A percentile compares a stretch with the other conserved stretches of the same genome.
These are phyloP conservation scores for Otus scops DNA, from an alignment of 2,797 vertebrate species.

Conservation along the genomic window DNA sequence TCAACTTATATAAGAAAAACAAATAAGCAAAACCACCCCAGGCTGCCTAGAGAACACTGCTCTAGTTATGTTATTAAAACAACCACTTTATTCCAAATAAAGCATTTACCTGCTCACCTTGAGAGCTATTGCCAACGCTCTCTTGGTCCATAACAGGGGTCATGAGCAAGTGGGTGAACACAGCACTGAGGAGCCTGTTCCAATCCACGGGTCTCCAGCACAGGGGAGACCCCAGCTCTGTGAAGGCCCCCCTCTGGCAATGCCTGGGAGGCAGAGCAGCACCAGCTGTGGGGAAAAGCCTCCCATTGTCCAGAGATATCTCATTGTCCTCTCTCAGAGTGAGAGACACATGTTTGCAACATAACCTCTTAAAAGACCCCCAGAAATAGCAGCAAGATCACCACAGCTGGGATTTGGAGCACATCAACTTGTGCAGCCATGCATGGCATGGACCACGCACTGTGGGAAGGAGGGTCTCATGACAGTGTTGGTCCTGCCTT, in stretches of 20 bases:
- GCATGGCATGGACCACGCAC: not conserved
- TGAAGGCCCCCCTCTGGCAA: not conserved
- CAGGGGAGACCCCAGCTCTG: fast-evolving
- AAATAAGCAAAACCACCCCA: not conserved
- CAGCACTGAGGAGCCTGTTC: not conserved
- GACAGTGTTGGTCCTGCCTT: not conserved
- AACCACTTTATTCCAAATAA: not conserved
- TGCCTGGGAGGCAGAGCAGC: not conserved
- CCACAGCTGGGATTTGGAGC: not conserved
- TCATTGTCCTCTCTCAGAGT: not conserved
- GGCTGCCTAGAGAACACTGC: not conserved
- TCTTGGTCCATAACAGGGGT: fast-evolving
- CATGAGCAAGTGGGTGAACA: not conserved
- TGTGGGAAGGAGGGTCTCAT: not conserved
- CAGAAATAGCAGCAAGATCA: not conserved
- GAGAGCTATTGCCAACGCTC: not conserved
- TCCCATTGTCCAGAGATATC: fast-evolving
- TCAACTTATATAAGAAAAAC: not conserved
- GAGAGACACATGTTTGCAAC: not conserved
- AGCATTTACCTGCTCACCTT: fast-evolving
- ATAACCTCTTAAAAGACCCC: not conserved
- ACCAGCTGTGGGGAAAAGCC: not conserved
- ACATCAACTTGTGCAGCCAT: fast-evolving
- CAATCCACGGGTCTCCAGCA: not conserved
- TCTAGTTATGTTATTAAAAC: not conserved